These are phyloP conservation scores for Pelobates cultripes DNA, from an alignment of 2,797 vertebrate species.

Conservation along the genomic window DNA sequence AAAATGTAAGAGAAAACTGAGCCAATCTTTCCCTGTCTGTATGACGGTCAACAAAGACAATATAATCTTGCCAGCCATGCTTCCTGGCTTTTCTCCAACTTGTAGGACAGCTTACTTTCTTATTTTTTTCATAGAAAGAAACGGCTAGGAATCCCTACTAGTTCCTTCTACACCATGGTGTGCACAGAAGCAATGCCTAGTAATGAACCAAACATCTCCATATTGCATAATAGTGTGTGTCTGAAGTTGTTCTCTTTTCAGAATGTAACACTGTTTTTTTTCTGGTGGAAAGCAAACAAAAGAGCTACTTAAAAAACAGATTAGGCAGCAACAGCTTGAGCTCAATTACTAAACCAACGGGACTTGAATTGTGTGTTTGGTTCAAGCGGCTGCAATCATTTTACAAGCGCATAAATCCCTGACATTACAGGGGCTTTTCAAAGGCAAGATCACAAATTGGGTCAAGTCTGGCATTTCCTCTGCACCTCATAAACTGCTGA, in stretches of 20 bases:
- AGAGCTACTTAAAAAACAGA: constrained; percentile 25
- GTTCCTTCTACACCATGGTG: background rate
- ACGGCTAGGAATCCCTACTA: background rate
- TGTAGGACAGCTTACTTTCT: too few species aligned
- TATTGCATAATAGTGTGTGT: background rate
- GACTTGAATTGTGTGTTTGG: constrained; percentile 33
- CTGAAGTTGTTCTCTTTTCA: background rate
- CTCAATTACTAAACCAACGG: constrained; percentile 51
- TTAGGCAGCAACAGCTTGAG: constrained; percentile 49
- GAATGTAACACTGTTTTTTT: constrained; percentile 8
- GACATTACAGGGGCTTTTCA: constrained; percentile 45
- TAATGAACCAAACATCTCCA: background rate
- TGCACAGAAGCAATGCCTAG: background rate
- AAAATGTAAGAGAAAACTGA: background rate
- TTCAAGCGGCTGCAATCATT: constrained; percentile 36
- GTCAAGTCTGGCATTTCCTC: constrained; percentile 34
- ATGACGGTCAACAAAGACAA: background rate
- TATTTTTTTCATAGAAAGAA: background rate
- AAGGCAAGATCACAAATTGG: constrained; percentile 35
- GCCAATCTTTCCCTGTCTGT: background rate
- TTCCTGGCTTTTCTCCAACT: background rate
- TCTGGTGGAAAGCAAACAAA: constrained; percentile 35
- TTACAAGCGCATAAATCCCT: constrained; percentile 48
- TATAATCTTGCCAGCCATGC: background rate
- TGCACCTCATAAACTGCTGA: constrained; percentile 31